A percentile compares a stretch with the other conserved stretches of the same genome.
phyloP scores from a whole-genome alignment of 2,888 invertebrate species.

The Leptinotarsa peninsularis region DNA sequence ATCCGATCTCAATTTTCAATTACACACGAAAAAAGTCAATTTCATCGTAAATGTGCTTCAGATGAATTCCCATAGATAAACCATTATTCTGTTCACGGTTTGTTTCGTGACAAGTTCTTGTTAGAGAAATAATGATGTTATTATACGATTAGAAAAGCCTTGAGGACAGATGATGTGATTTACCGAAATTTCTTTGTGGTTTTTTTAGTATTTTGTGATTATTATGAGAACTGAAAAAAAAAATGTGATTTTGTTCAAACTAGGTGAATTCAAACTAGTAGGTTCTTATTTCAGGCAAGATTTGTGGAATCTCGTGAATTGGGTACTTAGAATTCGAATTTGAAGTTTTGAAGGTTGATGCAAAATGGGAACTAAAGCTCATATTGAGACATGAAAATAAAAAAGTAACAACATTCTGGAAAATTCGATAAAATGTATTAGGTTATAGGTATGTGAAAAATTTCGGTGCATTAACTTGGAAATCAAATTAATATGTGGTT shows the following conservation, averaged over 20 bases:
- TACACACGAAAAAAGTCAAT: slow-evolving; percentile 14
- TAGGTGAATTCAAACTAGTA: background rate
- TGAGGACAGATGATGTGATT: slow-evolving; percentile 1
- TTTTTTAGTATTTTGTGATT: background rate
- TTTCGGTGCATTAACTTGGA: no score
- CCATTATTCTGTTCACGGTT: slow-evolving; percentile 44
- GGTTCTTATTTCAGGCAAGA: no score
- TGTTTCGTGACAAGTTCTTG: slow-evolving; percentile 48
- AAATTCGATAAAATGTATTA: no score
- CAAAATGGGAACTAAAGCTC: no score
- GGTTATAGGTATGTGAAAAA: no score
- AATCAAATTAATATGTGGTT: no score
- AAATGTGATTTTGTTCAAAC: background rate
- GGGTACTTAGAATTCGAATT: no score
- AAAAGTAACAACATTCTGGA: no score
- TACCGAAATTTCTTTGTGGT: background rate
- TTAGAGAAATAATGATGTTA: slow-evolving; percentile 50
- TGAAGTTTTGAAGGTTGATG: no score
- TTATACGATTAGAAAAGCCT: slow-evolving; percentile 33
- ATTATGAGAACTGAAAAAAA: background rate
- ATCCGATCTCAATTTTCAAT: slow-evolving; percentile 1
- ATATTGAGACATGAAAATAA: no score
- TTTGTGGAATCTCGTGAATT: no score
- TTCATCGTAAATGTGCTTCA: background rate
- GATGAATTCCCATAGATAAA: slow-evolving; percentile 33